These are phyloP conservation scores for Drosophila atripex DNA, from an alignment of 2,888 invertebrate genomes.

Conservation along the genomic window DNA sequence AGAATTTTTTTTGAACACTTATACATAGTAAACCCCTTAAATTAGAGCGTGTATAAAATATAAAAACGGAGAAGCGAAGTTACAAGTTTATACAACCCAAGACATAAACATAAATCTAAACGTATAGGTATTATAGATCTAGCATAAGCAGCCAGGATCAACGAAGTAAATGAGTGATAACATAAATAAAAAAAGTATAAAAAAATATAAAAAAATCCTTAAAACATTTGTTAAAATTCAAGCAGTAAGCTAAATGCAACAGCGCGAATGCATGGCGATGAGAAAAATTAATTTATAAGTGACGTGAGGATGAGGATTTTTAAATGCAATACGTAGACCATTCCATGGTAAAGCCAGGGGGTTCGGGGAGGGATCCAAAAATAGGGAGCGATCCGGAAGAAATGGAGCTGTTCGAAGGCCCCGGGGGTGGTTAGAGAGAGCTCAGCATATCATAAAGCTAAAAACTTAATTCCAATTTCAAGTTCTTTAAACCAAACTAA, in stretches of 20 bases:
- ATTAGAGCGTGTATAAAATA: conserved; percentile 26
- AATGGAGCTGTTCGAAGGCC: conserved; percentile 22
- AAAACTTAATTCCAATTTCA: conserved; percentile 38
- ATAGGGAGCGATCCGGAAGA: conserved; percentile 6
- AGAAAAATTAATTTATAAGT: conserved; percentile 6
- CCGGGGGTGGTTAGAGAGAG: conserved; percentile 26
- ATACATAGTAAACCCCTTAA: conserved; percentile 14
- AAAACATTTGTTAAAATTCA: conserved; percentile 46
- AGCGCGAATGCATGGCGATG: neutral
- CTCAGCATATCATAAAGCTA: conserved; percentile 64
- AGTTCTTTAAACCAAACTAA: conserved; percentile 39
- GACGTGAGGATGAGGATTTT: conserved; percentile 23
- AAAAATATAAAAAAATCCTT: conserved; percentile 16
- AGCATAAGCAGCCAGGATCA: conserved; percentile 81
- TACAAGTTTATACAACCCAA: conserved; percentile 19
- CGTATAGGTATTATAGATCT: conserved; percentile 43
- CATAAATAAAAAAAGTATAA: conserved; percentile 36
- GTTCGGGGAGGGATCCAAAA: neutral
- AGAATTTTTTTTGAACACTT: conserved; percentile 35
- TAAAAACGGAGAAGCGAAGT: neutral
- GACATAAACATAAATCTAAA: conserved; percentile 27
- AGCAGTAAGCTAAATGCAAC: conserved; percentile 1
- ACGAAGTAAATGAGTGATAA: conserved; percentile 83
- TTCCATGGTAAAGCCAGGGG: conserved; percentile 25
- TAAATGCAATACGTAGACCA: conserved; percentile 61